A percentile compares a stretch with the other conserved stretches of the same genome.
phyloP scores from a whole-genome alignment of 1,140 invertebrate genomes.

The Wiebesia pumilae region DNA sequence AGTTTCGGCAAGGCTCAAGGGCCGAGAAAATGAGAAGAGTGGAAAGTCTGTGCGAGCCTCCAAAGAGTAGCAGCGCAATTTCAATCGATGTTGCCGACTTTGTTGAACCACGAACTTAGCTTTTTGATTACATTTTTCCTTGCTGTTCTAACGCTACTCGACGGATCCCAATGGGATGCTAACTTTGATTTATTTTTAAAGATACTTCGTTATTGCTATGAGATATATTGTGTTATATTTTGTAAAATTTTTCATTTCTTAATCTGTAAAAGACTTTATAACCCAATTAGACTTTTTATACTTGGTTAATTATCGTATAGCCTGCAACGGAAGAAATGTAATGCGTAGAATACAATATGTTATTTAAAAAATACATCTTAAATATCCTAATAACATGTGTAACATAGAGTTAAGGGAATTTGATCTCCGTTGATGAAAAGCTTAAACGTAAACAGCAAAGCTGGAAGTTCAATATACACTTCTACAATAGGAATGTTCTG shows the following conservation, averaged over 20 bases:
- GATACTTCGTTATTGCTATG: neutral
- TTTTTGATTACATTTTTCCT: constrained; percentile 39
- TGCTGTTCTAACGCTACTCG: neutral
- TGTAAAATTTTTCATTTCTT: neutral
- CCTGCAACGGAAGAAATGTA: neutral
- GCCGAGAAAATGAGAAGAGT: neutral
- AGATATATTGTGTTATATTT: neutral
- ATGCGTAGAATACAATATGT: neutral
- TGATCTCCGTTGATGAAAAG: neutral
- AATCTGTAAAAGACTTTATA: neutral
- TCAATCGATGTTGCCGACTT: constrained; percentile 27
- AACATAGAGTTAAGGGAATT: too few species aligned
- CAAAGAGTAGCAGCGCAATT: constrained; percentile 18
- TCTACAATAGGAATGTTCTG: neutral
- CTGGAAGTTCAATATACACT: neutral
- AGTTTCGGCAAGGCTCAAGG: constrained; percentile 34
- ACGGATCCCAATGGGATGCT: constrained; percentile 3
- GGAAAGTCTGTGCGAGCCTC: neutral
- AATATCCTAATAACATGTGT: neutral
- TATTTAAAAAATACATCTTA: neutral
- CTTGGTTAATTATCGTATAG: neutral
- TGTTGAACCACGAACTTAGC: neutral
- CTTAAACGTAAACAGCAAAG: neutral
- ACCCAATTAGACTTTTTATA: neutral
- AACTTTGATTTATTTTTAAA: constrained; percentile 40